These are phyloP conservation scores for Coracopsis vasa DNA, from an alignment of 2,113 vertebrate genomes.

Conservation along the genomic window DNA sequence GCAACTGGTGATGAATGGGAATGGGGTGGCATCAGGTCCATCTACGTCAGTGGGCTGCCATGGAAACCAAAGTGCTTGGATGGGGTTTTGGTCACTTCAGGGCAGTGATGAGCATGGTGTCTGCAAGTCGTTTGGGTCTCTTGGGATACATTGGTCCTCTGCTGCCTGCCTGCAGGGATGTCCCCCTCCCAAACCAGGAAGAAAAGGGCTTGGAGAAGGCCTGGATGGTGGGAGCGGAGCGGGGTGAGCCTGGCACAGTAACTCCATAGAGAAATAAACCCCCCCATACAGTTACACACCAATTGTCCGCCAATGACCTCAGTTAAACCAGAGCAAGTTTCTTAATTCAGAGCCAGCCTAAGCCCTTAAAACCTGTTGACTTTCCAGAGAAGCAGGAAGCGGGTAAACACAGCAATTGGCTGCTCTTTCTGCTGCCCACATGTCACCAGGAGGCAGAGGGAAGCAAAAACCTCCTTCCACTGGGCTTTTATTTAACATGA, in stretches of 20 bases:
- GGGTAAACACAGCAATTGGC: not conserved
- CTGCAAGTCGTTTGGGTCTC: too few species aligned
- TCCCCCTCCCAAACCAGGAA: not conserved
- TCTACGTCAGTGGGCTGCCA: not conserved
- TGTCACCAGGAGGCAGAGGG: not conserved
- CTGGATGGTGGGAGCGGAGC: not conserved
- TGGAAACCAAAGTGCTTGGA: fast-evolving
- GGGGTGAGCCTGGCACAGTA: not conserved
- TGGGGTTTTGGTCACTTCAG: not conserved
- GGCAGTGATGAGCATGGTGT: fast-evolving
- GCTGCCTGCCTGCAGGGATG: not conserved
- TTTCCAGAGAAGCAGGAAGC: slow-evolving; percentile 46
- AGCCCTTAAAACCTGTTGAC: not conserved
- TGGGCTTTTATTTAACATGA: slow-evolving; percentile 60
- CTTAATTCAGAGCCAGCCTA: not conserved
- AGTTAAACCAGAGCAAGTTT: not conserved
- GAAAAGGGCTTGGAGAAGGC: not conserved
- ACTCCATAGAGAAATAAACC: not conserved
- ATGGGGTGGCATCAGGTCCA: not conserved
- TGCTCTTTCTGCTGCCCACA: slow-evolving; percentile 26
- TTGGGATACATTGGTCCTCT: not conserved
- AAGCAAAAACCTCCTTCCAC: not conserved
- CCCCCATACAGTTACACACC: not conserved
- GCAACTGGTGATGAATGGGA: too few species aligned
- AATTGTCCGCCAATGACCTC: not conserved